A percentile compares a stretch with the other conserved stretches of the same genome.
phyloP scores from a whole-genome alignment of 2,113 vertebrate genomes.

The Romanogobio albipinnatus region DNA sequence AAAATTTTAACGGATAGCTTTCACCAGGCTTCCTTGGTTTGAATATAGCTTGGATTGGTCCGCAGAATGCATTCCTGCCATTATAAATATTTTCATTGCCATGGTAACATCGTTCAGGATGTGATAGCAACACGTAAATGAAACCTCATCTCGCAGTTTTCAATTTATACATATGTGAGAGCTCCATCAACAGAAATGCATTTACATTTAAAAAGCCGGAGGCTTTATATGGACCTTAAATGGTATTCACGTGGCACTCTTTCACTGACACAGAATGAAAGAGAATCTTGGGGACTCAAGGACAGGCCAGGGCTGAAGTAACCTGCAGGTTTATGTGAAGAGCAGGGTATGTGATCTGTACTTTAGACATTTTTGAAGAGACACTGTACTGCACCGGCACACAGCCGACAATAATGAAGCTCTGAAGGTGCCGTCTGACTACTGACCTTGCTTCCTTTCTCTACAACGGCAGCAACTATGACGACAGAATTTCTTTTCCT shows the following conservation, averaged over 20 bases:
- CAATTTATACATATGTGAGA: conserved; percentile 12
- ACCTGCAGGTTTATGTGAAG: conserved; percentile 18
- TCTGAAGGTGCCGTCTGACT: not conserved
- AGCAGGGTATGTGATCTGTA: conserved; percentile 16
- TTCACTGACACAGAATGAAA: conserved; percentile 1
- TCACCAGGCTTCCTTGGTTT: not conserved
- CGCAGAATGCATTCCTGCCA: not conserved
- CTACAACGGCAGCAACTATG: not conserved
- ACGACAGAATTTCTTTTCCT: not conserved
- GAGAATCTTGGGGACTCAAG: not conserved
- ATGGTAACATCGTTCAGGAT: conserved; percentile 5
- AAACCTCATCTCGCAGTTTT: conserved; percentile 9
- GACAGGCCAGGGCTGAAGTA: not conserved
- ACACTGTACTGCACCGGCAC: not conserved
- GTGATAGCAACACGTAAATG: not conserved
- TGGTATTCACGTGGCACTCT: not conserved
- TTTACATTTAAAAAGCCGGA: not conserved
- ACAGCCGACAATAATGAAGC: not conserved
- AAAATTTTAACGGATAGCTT: not conserved
- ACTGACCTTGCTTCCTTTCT: not conserved
- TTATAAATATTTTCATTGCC: conserved; percentile 24
- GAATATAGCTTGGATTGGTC: not conserved
- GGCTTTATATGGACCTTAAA: conserved; percentile 10
- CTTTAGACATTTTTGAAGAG: conserved; percentile 12
- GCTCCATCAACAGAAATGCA: conserved; percentile 5